Evolutionary conservation across 2,888 invertebrate genomes (phyloP).

Genomic region (Orchesella flavescens): DNA sequence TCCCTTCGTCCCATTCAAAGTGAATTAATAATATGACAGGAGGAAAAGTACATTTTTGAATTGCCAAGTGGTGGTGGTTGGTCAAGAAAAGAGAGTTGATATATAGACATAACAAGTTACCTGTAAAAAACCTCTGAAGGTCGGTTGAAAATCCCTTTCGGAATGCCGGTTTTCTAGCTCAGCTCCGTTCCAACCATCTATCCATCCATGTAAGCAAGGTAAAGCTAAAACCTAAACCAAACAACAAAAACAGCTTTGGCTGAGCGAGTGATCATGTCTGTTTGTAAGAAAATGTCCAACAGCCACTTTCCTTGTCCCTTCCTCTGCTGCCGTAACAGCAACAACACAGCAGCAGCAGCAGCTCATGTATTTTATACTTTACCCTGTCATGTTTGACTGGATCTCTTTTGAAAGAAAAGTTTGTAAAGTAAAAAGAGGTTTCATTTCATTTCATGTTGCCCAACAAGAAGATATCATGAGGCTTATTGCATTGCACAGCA

Average conservation of each 20-base stretch:
- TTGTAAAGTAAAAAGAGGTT: neutral
- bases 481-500: neutral
- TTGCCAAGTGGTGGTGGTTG: slow-evolving; percentile 26
- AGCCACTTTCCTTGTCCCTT: slow-evolving; percentile 36
- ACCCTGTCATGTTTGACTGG: slow-evolving; percentile 39
- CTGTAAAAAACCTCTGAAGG: slow-evolving; percentile 67
- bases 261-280: slow-evolving; percentile 9
- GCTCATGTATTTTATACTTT: slow-evolving; percentile 13
- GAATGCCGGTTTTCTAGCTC: slow-evolving; percentile 67
- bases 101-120: slow-evolving; percentile 24
- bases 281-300: slow-evolving; percentile 38
- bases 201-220: too few relatives aligned
- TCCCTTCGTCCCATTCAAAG: slow-evolving; percentile 40
- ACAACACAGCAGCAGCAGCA: neutral
- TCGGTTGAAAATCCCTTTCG: slow-evolving; percentile 72
- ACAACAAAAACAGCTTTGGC: slow-evolving; percentile 26
- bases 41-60: neutral
- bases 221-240: too few relatives aligned
- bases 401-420: slow-evolving; percentile 23
- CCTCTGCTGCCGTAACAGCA: neutral
- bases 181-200: slow-evolving; percentile 12
- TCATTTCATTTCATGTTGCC: neutral
- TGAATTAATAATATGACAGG: slow-evolving; percentile 35
- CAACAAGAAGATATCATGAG: slow-evolving; percentile 8
- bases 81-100: slow-evolving; percentile 32